Evolutionary conservation across 2,113 vertebrate species (phyloP).

Genomic region (Fulmarus glacialis): DNA sequence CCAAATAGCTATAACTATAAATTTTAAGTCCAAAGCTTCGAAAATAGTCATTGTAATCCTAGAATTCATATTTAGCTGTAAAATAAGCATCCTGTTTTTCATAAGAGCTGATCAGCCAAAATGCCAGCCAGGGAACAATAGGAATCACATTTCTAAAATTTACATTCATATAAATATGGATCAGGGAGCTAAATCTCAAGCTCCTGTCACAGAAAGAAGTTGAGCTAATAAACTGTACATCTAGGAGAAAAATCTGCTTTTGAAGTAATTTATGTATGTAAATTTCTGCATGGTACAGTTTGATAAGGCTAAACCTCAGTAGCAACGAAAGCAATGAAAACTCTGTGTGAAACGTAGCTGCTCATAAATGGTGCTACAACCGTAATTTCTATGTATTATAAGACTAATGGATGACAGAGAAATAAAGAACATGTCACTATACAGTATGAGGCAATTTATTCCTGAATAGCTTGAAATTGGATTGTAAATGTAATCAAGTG

Average conservation of each 20-base stretch:
- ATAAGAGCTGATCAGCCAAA: neutral
- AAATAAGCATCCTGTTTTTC: neutral
- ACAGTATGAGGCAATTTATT: conserved; percentile 37
- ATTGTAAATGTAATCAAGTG: conserved; percentile 70
- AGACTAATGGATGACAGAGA: conserved; percentile 35
- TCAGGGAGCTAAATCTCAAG: neutral
- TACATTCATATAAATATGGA: conserved; percentile 28
- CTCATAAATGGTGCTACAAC: conserved; percentile 14
- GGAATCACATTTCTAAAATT: conserved; percentile 28
- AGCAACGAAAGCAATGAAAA: neutral
- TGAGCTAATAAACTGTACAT: conserved; percentile 31
- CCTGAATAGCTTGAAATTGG: conserved; percentile 62
- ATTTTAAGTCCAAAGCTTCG: neutral
- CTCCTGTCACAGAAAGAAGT: neutral
- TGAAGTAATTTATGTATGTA: conserved; percentile 28
- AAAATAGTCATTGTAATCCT: neutral
- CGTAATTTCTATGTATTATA: conserved; percentile 33
- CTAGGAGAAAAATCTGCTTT: conserved; percentile 40
- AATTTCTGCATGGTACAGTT: conserved; percentile 24
- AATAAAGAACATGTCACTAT: conserved; percentile 34
- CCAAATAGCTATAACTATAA: neutral
- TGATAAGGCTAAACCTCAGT: conserved; percentile 23
- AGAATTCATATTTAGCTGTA: neutral
- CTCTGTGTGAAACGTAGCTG: neutral
- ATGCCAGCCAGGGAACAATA: neutral